Conservation (phyloP, 2,888 invertebrate species). For the Tyria jacobaeae region DNA sequence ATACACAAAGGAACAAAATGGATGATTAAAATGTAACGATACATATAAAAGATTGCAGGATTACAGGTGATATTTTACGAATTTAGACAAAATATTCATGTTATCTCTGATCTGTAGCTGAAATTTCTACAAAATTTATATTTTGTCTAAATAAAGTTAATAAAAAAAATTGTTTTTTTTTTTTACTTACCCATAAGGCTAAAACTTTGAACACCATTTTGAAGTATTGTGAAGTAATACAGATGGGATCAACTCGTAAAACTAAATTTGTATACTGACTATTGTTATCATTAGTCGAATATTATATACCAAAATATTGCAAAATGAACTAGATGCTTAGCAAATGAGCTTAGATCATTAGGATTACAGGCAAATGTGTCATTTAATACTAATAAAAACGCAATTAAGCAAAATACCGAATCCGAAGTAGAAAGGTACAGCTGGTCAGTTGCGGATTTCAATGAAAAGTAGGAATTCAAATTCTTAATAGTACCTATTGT, state of each 20-base stretch:
- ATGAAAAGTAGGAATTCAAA: too few species aligned
- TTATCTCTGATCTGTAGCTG: too few species aligned
- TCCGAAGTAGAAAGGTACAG: not conserved
- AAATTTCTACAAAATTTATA: too few species aligned
- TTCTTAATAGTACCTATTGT: too few species aligned
- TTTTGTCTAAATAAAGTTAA: too few species aligned
- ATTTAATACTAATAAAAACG: not conserved
- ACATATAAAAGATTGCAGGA: too few species aligned
- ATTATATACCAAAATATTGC: conserved; percentile 3
- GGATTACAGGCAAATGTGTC: not conserved
- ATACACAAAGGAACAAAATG: too few species aligned
- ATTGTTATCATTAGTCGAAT: not conserved
- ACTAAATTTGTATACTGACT: not conserved
- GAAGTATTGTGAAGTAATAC: not conserved
- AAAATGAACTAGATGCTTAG: not conserved
- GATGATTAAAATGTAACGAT: too few species aligned
- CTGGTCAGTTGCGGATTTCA: not conserved
- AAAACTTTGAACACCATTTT: not conserved
- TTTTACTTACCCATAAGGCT: not conserved
- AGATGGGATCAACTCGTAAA: not conserved
- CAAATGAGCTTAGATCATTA: conserved; percentile 2
- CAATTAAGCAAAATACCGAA: not conserved
- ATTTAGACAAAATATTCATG: too few species aligned
- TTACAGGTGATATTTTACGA: too few species aligned
- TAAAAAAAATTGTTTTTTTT: too few species aligned